Evolutionary conservation across 2,888 invertebrate species (phyloP).

Genomic region (Ormyrus pomaceus): DNA sequence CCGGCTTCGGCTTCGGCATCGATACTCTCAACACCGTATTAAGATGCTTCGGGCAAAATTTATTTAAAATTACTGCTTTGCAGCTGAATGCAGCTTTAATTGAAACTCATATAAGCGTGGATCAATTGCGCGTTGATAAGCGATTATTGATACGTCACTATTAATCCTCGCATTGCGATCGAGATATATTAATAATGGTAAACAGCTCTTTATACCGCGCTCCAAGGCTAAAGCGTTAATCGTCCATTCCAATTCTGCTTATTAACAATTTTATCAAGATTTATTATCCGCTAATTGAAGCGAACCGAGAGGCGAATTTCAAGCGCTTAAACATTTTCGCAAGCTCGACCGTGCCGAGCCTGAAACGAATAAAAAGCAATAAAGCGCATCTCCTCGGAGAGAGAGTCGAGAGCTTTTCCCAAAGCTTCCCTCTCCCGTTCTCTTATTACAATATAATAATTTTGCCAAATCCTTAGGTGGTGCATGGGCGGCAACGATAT

Average conservation of each 20-base stretch:
- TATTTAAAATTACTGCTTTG: too few species aligned
- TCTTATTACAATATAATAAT: not conserved
- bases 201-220: constrained; percentile 23
- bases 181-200: constrained; percentile 10
- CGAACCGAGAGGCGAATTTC: too few species aligned
- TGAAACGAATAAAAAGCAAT: too few species aligned
- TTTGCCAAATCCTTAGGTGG: constrained; percentile 68
- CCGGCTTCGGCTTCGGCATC: too few species aligned
- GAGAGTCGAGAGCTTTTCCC: too few species aligned
- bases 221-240: constrained; percentile 40
- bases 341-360: too few species aligned
- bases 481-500: constrained; percentile 75
- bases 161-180: constrained; percentile 21
- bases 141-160: constrained; percentile 10
- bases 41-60: too few species aligned
- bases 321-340: too few species aligned
- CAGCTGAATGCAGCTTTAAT: not conserved
- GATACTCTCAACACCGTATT: too few species aligned
- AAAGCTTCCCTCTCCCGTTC: too few species aligned
- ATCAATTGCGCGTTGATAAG: constrained; percentile 14
- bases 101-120: not conserved
- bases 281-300: constrained; percentile 1
- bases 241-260: constrained; percentile 25
- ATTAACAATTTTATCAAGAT: constrained; percentile 36
- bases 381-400: too few species aligned